Base-by-base conservation (phyloP, 2,888 invertebrate species). In the Scotopteryx bipunctaria region DNA sequence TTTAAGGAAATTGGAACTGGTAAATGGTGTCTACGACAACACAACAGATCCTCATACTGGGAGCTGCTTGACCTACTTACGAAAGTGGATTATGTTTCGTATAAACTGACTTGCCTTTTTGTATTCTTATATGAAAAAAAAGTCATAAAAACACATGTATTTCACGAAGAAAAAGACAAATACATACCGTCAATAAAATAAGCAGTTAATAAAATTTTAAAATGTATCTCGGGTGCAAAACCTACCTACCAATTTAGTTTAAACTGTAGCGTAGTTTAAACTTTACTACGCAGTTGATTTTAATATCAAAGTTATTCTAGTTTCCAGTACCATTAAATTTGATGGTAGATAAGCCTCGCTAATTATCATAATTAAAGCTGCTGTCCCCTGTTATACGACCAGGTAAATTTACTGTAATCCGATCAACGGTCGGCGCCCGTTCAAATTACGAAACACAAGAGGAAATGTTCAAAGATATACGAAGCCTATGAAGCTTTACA, bases 1-100 rank as follows among this genome's bases (percentile, higher is more conserved):
- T 66, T 53, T 46, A 54, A 58, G 56, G 21, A 66, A 65, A 71
- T 68, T 64, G 64, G 57, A 59, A 71, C 63, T 46, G 61, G 52
- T 57, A 57, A 55, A 47, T 44, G 35, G 46, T 38, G 42, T 43
- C 46, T 27, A 25, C 48, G 36, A 43, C 14, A 36, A 41, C 19
- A 40, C 38, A 32, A 36, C 23, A 37, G 42, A 55, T 52, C 44
- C 29, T 23, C 42, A n/a, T 44, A 13, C 33, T 43, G 1, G 11
- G 40, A 38, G 35, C 40, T 47, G 56, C 55, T 55, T 67, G 53
- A 57, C 55, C 60, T 61, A 46, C 35, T 61, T 51, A 44, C 8
- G 40, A 43, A 56, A 58, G 37, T 55, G 55, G 50, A 55, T 56
- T 52, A 56, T 60, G n/a, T 54, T 43, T 38, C 8, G 19, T 5